Evolutionary conservation across 2,888 invertebrate genomes (phyloP).

Genomic region (Aspidiotus rigidus): DNA sequence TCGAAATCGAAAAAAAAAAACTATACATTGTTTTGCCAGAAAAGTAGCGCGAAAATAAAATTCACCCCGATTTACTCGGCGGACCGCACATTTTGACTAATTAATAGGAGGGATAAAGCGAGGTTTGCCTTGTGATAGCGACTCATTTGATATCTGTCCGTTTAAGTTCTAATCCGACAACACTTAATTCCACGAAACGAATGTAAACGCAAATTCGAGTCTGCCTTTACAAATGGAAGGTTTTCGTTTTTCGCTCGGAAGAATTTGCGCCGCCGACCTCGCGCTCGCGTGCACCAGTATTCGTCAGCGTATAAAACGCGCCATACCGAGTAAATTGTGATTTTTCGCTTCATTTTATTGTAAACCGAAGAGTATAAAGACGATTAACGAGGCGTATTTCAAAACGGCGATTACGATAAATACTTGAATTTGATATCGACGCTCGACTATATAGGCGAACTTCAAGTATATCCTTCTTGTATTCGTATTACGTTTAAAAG

Average conservation of each 20-base stretch:
- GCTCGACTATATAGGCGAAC: too few species aligned
- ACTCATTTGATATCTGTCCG: conserved; percentile 33
- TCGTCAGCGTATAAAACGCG: background rate
- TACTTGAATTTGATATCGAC: too few species aligned
- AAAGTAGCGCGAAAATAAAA: too few species aligned
- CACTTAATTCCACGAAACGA: conserved; percentile 32
- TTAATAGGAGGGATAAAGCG: conserved; percentile 20
- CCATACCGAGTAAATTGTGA: background rate
- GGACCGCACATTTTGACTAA: conserved; percentile 11
- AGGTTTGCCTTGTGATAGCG: conserved; percentile 28
- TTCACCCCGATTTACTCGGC: background rate
- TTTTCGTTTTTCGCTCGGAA: conserved; percentile 20
- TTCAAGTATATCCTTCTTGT: too few species aligned
- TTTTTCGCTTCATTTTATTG: conserved; percentile 4
- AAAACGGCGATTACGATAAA: background rate
- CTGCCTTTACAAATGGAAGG: conserved; percentile 27
- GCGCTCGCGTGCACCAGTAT: background rate
- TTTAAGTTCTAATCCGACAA: conserved; percentile 31
- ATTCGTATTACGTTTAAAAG: too few species aligned
- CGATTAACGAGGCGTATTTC: conserved; percentile 1
- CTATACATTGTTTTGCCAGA: too few species aligned
- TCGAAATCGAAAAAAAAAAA: too few species aligned
- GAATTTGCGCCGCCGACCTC: conserved; percentile 10
- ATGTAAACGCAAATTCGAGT: conserved; percentile 31
- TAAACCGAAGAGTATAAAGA: background rate